Percentiles rank a stretch among this genome's conserved stretches.
These are phyloP conservation scores for Nothoprocta perdicaria DNA, from an alignment of 2,113 vertebrate species.

Conservation along the genomic window DNA sequence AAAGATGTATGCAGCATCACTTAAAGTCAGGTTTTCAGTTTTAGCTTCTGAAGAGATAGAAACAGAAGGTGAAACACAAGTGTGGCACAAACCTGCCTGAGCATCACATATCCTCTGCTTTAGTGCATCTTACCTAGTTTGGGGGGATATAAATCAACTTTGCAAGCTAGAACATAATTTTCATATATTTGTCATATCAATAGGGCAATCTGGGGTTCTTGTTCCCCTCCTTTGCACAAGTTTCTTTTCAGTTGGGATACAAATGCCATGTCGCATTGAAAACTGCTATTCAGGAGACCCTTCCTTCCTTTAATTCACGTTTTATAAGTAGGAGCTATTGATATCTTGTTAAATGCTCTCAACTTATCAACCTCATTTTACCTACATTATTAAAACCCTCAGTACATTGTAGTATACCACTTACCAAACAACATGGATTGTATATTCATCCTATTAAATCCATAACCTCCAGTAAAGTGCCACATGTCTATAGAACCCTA, in stretches of 20 bases:
- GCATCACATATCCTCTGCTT: background rate
- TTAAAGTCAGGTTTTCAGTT: conserved; percentile 12
- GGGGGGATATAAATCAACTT: background rate
- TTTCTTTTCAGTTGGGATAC: background rate
- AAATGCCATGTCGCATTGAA: background rate
- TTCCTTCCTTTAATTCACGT: background rate
- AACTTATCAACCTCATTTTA: background rate
- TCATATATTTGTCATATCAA: background rate
- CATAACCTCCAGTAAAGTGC: background rate
- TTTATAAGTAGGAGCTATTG: background rate
- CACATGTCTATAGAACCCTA: background rate
- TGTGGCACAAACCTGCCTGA: background rate
- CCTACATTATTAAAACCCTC: background rate
- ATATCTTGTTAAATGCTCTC: background rate
- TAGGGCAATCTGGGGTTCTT: background rate
- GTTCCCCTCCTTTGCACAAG: background rate
- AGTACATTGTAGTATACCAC: background rate
- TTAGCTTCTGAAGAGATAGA: background rate
- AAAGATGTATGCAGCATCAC: background rate
- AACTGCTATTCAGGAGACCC: background rate
- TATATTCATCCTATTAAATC: background rate
- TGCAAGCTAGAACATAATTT: background rate
- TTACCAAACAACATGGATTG: background rate
- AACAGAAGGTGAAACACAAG: background rate
- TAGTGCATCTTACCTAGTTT: background rate